Percentiles rank a stretch among this genome's conserved stretches.
Evolutionary conservation across 2,888 invertebrate species (phyloP).

Genomic region (Drosophila subsilvestris): DNA sequence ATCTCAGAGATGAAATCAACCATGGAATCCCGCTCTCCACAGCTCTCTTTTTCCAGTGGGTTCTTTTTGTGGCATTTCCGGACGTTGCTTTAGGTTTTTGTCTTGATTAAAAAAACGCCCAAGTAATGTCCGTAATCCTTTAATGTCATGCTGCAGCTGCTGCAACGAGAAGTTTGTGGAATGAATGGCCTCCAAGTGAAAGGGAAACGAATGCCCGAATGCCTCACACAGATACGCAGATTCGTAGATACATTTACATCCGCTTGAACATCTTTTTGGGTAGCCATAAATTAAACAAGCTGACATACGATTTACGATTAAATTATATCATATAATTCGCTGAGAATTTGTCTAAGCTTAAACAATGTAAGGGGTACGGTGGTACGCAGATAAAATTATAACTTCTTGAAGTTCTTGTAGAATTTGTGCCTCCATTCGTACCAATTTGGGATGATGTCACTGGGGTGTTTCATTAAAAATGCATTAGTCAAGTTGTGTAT

Average conservation of each 20-base stretch:
- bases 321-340: slow-evolving; percentile 19
- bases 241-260: slow-evolving; percentile 29
- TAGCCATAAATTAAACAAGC: slow-evolving; percentile 15
- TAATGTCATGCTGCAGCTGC: slow-evolving; percentile 40
- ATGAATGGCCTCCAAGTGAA: slow-evolving; percentile 32
- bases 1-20: slow-evolving; percentile 57
- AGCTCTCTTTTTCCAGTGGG: slow-evolving; percentile 11
- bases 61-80: slow-evolving; percentile 32
- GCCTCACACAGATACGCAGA: slow-evolving; percentile 25
- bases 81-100: slow-evolving; percentile 37
- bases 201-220: slow-evolving; percentile 17
- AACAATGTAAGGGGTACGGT: neutral
- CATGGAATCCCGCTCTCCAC: slow-evolving; percentile 43
- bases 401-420: slow-evolving; percentile 6
- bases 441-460: slow-evolving; percentile 58
- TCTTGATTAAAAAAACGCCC: slow-evolving; percentile 35
- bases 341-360: slow-evolving; percentile 3
- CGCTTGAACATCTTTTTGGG: slow-evolving; percentile 22
- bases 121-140: slow-evolving; percentile 52
- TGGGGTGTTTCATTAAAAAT: slow-evolving; percentile 64
- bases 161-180: slow-evolving; percentile 23
- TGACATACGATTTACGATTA: slow-evolving; percentile 3
- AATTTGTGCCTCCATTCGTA: slow-evolving; percentile 6
- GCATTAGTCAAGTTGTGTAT: slow-evolving; percentile 62
- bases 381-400: slow-evolving; percentile 1